Base-by-base conservation (phyloP, 2,113 vertebrate genomes). In the Tetrax tetrax region DNA sequence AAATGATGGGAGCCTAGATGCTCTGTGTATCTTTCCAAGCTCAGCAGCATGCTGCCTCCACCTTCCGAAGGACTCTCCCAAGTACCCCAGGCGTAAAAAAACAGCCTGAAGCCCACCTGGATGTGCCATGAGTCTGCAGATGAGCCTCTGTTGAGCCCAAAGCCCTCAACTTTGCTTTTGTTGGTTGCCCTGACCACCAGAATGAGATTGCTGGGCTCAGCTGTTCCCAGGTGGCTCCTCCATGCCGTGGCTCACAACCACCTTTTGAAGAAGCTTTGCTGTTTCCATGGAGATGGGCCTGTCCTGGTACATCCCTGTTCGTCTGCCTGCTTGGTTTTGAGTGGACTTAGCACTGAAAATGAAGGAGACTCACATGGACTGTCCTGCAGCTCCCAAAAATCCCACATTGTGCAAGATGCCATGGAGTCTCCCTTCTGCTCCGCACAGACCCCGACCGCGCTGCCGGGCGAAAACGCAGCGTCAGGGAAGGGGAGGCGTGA, bases 1-100 rank as follows among this genome's bases (percentile, higher is more conserved):
- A 57, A 13, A 38, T 4, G 17, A 5, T 2, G 0, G 12, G 19
- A 56, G 59, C 37, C 35, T 37, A 50, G 38, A 88, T 28, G 19
- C 19, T 1, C 53, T 20, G 37, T 9, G 20, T 2, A 0, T 14
- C 33, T 33, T 28, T 35, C 71, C 43, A 22, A 33, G 51, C 57
- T 81, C 45, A 45, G 25, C 1, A 0, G 4, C 1, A 0, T 20
- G 35, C 12, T 69, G 56, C 31, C 9, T 54, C n/a, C 22, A 15
- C 41, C 53, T 51, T 66, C 63, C 35, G 12, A 41, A 74, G 65
- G 70, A 25, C 21, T 25, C 43, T 57, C 10, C 41, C 28, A 35
- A 35, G 25, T 60, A 20, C 31, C 19, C 4, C 61, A 61, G 57
- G 18, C 12, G 41, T 12, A 21, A 93, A 77, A 77, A 80, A 38